These are phyloP conservation scores for Aplysina aerophoba DNA, from an alignment of 37 sponge, comb jelly and placozoan genomes.

Conservation along the genomic window DNA sequence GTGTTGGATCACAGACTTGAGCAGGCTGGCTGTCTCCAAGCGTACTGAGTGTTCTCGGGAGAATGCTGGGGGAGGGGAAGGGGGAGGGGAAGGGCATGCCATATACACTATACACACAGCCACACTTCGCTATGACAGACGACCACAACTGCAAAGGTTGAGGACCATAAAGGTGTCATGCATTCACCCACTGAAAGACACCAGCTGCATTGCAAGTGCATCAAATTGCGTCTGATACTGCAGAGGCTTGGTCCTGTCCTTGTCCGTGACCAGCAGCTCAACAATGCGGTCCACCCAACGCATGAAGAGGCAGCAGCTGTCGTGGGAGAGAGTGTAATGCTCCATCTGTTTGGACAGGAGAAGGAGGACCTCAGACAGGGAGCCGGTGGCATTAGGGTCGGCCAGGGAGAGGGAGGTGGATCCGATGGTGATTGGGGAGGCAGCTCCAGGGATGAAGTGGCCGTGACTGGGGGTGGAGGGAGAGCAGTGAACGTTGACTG, in stretches of 20 bases:
- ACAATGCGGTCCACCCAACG: conserved; percentile 71
- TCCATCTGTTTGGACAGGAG: conserved; percentile 76
- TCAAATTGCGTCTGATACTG: conserved; percentile 48
- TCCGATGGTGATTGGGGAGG: conserved; percentile 13
- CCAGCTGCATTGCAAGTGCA: conserved; percentile 57
- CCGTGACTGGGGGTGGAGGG: conserved; percentile 24
- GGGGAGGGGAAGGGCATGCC: background rate
- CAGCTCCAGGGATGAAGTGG: conserved; percentile 22
- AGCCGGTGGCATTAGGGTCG: conserved; percentile 29
- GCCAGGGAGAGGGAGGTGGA: conserved; percentile 5
- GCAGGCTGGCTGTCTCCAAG: conserved; percentile 72
- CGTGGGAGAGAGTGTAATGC: conserved; percentile 55
- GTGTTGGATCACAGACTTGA: conserved; percentile 69
- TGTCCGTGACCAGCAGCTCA: conserved; percentile 41
- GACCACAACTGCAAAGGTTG: no score
- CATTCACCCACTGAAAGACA: conserved; percentile 60
- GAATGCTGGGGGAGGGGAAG: conserved; percentile 57
- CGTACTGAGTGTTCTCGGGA: conserved; percentile 82
- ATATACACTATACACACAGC: no score
- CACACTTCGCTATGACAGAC: no score
- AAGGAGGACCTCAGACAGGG: conserved; percentile 55
- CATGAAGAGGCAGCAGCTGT: conserved; percentile 71
- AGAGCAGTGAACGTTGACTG: background rate
- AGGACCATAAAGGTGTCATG: no score
- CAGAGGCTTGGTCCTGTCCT: conserved; percentile 6